phyloP scores from a whole-genome alignment of 2,113 vertebrate genomes.

The Paracanthobrama guichenoti region DNA sequence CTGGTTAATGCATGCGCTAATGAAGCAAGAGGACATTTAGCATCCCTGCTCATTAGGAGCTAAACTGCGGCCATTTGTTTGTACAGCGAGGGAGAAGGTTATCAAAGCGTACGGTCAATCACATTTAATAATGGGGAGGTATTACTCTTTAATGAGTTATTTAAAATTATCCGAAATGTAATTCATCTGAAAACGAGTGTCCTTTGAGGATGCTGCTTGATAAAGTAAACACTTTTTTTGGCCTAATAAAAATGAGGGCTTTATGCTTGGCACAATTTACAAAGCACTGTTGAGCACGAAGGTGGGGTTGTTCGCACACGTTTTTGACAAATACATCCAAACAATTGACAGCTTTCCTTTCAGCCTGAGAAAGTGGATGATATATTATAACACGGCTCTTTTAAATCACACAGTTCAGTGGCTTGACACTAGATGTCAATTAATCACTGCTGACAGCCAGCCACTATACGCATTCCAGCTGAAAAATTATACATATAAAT shows the following conservation, averaged over 20 bases:
- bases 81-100: conserved; percentile 67
- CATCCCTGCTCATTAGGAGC: conserved; percentile 73
- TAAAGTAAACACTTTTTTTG: conserved; percentile 27
- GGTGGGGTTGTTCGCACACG: conserved; percentile 32
- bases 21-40: conserved; percentile 77
- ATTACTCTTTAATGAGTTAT: conserved; percentile 56
- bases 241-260: neutral
- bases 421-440: conserved; percentile 73
- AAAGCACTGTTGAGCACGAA: neutral
- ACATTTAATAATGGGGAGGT: conserved; percentile 59
- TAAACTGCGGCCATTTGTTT: conserved; percentile 79
- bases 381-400: conserved; percentile 51
- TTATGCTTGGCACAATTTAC: conserved; percentile 34
- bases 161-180: conserved; percentile 31
- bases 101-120: conserved; percentile 63
- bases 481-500: conserved; percentile 78
- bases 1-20: conserved; percentile 75
- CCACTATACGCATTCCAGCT: conserved; percentile 74
- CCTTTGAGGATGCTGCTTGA: conserved; percentile 31
- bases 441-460: conserved; percentile 75
- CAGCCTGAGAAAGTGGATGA: conserved; percentile 37
- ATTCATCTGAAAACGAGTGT: conserved; percentile 16
- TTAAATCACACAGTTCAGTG: conserved; percentile 67
- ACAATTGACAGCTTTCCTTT: conserved; percentile 32
- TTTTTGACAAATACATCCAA: conserved; percentile 28